Percentiles rank a stretch among this genome's conserved stretches.
phyloP scores from a whole-genome alignment of 1,140 invertebrate genomes.

The Drosophila takahashii region DNA sequence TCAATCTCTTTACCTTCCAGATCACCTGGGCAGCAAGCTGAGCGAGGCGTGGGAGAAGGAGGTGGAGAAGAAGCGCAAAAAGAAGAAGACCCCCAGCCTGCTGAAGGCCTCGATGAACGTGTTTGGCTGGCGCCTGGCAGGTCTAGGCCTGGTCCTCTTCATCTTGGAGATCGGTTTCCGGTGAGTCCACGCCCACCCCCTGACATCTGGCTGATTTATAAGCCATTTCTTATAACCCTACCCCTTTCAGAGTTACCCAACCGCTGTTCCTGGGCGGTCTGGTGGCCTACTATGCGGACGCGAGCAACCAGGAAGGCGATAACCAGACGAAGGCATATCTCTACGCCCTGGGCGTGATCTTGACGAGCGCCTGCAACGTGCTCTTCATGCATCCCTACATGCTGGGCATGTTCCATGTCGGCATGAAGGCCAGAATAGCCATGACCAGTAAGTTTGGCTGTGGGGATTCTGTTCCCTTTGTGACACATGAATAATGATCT shows the following conservation, averaged over 20 bases:
- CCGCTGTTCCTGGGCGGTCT: conserved; percentile 90
- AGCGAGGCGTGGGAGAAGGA: conserved; percentile 77
- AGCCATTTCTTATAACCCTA: conserved; percentile 6
- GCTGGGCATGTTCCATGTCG: conserved; percentile 90
- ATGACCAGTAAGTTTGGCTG: conserved; percentile 81
- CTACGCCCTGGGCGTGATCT: conserved; percentile 88
- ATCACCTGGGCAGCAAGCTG: conserved; percentile 68
- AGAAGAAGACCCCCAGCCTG: conserved; percentile 76
- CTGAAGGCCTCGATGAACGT: conserved; percentile 69
- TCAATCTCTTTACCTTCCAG: conserved; percentile 41
- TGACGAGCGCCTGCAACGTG: conserved; percentile 89
- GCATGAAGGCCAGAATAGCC: conserved; percentile 92
- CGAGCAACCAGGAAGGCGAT: conserved; percentile 83
- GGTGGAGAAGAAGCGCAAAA: conserved; percentile 69
- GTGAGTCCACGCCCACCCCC: conserved; percentile 55
- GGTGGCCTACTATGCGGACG: conserved; percentile 88
- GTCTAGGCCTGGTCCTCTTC: conserved; percentile 70
- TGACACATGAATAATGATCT: conserved; percentile 40
- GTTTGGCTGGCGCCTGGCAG: conserved; percentile 74
- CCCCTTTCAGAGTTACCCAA: conserved; percentile 88
- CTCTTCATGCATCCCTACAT: conserved; percentile 92
- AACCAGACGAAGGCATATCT: conserved; percentile 87
- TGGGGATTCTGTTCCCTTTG: conserved; percentile 11
- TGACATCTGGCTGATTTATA: conserved; percentile 51
- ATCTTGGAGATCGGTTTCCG: conserved; percentile 79